A percentile compares a stretch with the other conserved stretches of the same genome.
Evolutionary conservation across 2,113 vertebrate genomes (phyloP).

Genomic region (Melanerpes aurifrons): DNA sequence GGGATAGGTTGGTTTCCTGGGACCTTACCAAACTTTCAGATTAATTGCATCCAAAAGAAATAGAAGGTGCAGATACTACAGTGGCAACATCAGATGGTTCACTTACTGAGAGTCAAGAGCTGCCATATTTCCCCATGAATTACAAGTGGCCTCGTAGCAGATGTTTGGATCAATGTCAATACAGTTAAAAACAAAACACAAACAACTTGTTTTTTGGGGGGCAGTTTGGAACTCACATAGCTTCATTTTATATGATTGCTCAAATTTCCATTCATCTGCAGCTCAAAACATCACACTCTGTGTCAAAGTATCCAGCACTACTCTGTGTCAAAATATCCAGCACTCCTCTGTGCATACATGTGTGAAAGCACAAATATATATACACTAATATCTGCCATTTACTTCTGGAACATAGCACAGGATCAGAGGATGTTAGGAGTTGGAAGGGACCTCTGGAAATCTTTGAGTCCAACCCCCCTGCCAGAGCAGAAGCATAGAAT

Average conservation of each 20-base stretch:
- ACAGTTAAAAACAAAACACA: neutral
- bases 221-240: neutral
- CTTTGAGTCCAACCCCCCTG: too few species aligned
- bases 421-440: too few species aligned
- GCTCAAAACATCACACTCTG: neutral
- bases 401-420: neutral
- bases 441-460: too few species aligned
- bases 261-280: neutral
- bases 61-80: neutral
- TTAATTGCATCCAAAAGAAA: constrained; percentile 37
- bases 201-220: too few species aligned
- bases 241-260: neutral
- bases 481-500: too few species aligned
- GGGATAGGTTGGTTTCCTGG: constrained; percentile 15
- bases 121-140: constrained; percentile 1
- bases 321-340: neutral
- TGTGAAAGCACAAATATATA: neutral
- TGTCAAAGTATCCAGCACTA: neutral
- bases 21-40: neutral
- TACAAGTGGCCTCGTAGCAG: neutral
- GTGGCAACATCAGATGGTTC: neutral
- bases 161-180: neutral
- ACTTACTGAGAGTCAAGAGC: neutral
- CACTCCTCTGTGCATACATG: neutral
- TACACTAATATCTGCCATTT: neutral